Evolutionary conservation across 2,888 invertebrate species (phyloP), one percentile per base, ranked within the genome.

Genomic region (Ditylenchus weischeri): DNA sequence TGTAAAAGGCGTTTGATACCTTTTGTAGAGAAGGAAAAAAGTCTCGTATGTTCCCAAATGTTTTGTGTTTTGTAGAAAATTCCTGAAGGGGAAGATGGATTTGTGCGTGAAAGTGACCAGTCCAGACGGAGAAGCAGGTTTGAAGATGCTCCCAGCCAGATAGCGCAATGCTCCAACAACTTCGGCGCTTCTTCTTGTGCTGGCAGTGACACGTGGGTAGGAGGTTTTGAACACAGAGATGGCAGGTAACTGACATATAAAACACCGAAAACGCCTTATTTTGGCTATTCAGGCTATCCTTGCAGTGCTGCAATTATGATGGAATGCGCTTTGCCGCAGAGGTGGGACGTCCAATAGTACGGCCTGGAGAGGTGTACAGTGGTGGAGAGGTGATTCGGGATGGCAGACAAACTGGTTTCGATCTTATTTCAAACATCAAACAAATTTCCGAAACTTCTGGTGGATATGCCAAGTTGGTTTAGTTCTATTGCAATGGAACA

Each of bases 161-260:
- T 70, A 57, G 78, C 79, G 38, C 66, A 72, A 23, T 79, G 79
- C 62, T 73, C 77, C 1, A 58, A 69, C 15, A 70, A 67, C n/a
- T 75, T 74, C 62, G 67, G 71, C 13, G 72, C 75, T 5, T 60
- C 70, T 13, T 69, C 69, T 15, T 79, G 79, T 65, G 62, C 72
- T 19, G 74, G 72, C 29, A 71, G 76, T 29, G 69, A 75, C 66
- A 71, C 72, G 18, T 77, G 79, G 79, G 77, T 79, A 29, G 76
- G 75, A 68, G 76, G 78, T 69, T 87, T 92, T 90, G 84, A 90
- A 89, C 70, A 95, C 88, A 81, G 54, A 54, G 54, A 29, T 15
- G 23, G 23, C 54, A 13, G 29, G 54, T 54, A 54, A 7, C 13
- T 54, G 13, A 1, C 13, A 18, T 11, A 21, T 4, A 54, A 23